Conservation (phyloP, 2,113 vertebrate genomes). For the Maccullochella peelii region DNA sequence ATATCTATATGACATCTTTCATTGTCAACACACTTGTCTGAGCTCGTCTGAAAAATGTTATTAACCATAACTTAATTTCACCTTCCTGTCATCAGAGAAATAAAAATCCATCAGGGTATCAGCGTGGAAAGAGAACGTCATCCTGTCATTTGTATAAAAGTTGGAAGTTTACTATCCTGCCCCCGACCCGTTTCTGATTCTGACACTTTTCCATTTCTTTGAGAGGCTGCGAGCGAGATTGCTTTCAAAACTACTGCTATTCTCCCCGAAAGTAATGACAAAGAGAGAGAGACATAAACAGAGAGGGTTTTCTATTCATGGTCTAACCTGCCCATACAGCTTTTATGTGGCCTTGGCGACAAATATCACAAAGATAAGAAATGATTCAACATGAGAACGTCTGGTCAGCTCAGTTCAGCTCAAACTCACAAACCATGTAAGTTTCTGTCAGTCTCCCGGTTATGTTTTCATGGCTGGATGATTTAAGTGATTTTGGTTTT, state of each 20-base stretch:
- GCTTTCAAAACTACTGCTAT: conserved; percentile 54
- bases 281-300: conserved; percentile 45
- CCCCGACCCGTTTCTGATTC: conserved; percentile 2
- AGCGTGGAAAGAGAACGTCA: conserved; percentile 7
- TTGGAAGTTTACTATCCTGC: conserved; percentile 25
- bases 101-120: background rate
- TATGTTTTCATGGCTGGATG: background rate
- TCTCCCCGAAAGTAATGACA: conserved; percentile 48
- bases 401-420: conserved; percentile 45
- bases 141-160: conserved; percentile 38
- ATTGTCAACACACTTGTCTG: background rate
- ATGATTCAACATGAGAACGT: conserved; percentile 22
- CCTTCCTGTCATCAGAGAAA: conserved; percentile 32
- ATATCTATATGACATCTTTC: background rate
- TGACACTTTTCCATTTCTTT: conserved; percentile 26
- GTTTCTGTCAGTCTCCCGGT: conserved; percentile 7
- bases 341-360: conserved; percentile 56
- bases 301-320: conserved; percentile 58
- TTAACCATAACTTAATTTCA: conserved; percentile 33
- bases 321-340: conserved; percentile 32
- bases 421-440: background rate
- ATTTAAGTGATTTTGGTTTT: background rate
- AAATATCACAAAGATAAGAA: conserved; percentile 50
- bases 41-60: background rate
- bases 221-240: conserved; percentile 47